A percentile compares a stretch with the other conserved stretches of the same genome.
Evolutionary conservation across 2,888 invertebrate species (phyloP).

Genomic region (Branchipolynoe longqiensis): DNA sequence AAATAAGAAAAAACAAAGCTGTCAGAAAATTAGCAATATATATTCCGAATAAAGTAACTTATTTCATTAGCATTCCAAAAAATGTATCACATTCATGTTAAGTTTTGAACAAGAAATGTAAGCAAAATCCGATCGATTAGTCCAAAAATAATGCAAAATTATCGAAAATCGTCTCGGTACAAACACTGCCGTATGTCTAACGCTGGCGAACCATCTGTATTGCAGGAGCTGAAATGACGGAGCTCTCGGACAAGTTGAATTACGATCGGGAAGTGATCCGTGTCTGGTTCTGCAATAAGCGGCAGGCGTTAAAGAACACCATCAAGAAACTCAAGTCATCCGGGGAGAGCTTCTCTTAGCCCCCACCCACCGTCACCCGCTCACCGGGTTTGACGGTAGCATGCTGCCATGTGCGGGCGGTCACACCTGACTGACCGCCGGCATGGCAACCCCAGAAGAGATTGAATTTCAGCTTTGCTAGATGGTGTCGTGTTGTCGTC

Average conservation of each 20-base stretch:
- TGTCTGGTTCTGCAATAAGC: constrained; percentile 99
- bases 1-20: no score
- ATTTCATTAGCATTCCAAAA: no score
- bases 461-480: constrained; percentile 48
- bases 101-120: no score
- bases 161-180: no score
- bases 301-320: constrained; percentile 98
- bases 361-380: background rate
- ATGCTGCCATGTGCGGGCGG: background rate
- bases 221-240: constrained; percentile 98
- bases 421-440: background rate
- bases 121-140: no score
- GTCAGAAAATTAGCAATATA: no score
- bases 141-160: no score
- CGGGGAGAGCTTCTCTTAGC: constrained; percentile 51
- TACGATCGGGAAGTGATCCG: constrained; percentile 98
- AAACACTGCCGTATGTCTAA: no score
- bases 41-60: no score
- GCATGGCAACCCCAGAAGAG: constrained; percentile 37
- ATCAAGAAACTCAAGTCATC: constrained; percentile 84
- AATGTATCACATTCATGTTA: no score
- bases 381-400: background rate
- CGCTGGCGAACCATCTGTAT: no score
- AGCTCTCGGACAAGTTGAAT: constrained; percentile 95
- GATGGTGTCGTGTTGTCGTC: constrained; percentile 28